Base-by-base conservation (phyloP, 2,113 vertebrate genomes). In the Mesitornis unicolor region DNA sequence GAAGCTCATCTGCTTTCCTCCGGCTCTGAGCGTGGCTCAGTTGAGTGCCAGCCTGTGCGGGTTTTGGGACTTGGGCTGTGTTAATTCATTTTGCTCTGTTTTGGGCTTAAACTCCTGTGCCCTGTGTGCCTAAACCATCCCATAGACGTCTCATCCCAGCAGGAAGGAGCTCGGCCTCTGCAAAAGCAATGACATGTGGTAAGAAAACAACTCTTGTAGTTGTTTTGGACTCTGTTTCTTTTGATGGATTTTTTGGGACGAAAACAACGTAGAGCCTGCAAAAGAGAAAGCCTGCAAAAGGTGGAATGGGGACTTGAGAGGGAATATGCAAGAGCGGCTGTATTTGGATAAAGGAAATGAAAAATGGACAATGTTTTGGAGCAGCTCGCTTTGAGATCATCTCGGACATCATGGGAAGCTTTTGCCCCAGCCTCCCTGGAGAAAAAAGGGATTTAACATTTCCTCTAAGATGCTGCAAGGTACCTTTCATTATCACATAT, bases 41-140 rank as follows among this genome's bases (percentile, higher is more conserved):
- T 26, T n/a, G 43, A 43, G 28, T 24, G 6, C 11, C 38, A 33
- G 35, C n/a, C 35, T 22, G 8, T 3, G 6, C 29, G 47, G 6
- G 5, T n/a, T 56, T 53, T 3, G 1, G 63, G 43, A 3, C 4
- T 7, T 35, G 10, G 13, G 2, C 25, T 13, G 56, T 3, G 1
- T 8, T 13, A 18, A 33, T 38, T 67, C 6, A 2, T 17, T 60
- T 35, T 45, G 50, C 35, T 40, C 69, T 7, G 10, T 2, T 7
- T 29, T 36, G 48, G 38, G 2, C 31, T 16, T 33, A 2, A 31
- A 11, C 25, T 47, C n/a, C 21, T 35, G 43, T 47, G 28, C 74
- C 1, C 0, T 12, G 65, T 4, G 0, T 5, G n/a, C 6, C n/a
- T 22, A 6, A 25, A 38, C 2, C 13, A 20, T 4, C 33, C 31